phyloP scores from a whole-genome alignment of 2,797 vertebrate species.

The Aulostomus chinensis region DNA sequence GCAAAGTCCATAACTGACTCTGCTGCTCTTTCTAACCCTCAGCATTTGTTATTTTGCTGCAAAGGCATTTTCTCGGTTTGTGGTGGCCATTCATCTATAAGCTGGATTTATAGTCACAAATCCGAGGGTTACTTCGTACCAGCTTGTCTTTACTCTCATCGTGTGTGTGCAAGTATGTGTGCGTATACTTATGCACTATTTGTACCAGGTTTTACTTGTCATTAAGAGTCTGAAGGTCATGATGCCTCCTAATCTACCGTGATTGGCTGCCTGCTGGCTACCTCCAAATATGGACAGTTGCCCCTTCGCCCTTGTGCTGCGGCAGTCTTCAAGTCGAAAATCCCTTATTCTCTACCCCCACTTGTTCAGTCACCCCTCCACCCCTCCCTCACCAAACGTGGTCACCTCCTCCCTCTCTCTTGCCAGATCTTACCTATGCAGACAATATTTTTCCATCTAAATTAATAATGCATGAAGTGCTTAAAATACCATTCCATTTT shows the following conservation, averaged over 20 bases:
- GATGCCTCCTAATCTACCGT: slow-evolving; percentile 61
- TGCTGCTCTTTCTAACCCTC: slow-evolving; percentile 40
- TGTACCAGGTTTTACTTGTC: slow-evolving; percentile 47
- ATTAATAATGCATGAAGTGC: too few relatives aligned
- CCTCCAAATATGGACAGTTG: slow-evolving; percentile 44
- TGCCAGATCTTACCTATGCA: too few relatives aligned
- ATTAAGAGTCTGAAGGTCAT: slow-evolving; percentile 44
- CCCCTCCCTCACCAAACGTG: neutral
- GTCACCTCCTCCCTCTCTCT: neutral
- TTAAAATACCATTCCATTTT: too few relatives aligned
- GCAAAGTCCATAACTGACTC: slow-evolving; percentile 43
- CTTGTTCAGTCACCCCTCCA: neutral
- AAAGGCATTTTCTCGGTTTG: slow-evolving; percentile 64
- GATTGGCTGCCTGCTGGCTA: slow-evolving; percentile 51
- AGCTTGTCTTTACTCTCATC: slow-evolving; percentile 48
- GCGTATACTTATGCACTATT: slow-evolving; percentile 19
- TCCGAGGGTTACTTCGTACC: slow-evolving; percentile 61
- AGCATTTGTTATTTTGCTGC: slow-evolving; percentile 61
- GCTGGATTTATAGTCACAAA: slow-evolving; percentile 66
- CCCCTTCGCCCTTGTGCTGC: slow-evolving; percentile 55
- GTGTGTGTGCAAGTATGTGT: slow-evolving; percentile 8
- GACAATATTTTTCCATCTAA: too few relatives aligned
- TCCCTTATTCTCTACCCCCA: slow-evolving; percentile 11
- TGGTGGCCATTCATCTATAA: slow-evolving; percentile 61
- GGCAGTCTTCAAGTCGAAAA: slow-evolving; percentile 42